phyloP scores from a whole-genome alignment of 2,113 vertebrate genomes.

The Labrus mixtus region DNA sequence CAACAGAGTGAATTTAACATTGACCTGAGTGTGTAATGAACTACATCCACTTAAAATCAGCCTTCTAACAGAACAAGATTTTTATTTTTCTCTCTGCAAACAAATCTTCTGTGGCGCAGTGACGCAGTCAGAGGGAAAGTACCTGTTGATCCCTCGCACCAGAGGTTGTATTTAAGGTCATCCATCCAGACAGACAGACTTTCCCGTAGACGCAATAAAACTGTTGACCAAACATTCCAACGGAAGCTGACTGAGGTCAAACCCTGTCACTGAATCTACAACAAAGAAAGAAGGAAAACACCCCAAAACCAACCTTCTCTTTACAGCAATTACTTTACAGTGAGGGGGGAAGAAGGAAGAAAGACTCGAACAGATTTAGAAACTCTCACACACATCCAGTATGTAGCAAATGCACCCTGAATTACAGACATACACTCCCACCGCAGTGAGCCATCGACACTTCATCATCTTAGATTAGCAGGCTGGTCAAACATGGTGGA shows the following conservation, averaged over 20 bases:
- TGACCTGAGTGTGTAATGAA: neutral
- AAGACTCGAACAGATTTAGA: constrained; percentile 34
- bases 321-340: constrained; percentile 38
- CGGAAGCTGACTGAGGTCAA: constrained; percentile 54
- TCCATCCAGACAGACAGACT: constrained; percentile 15
- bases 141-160: constrained; percentile 47
- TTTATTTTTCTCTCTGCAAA: neutral
- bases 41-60: neutral
- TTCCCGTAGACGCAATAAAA: constrained; percentile 64
- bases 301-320: constrained; percentile 33
- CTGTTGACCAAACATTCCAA: constrained; percentile 42
- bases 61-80: neutral
- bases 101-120: neutral
- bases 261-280: constrained; percentile 51
- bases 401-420: constrained; percentile 19
- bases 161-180: constrained; percentile 32
- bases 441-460: constrained; percentile 59
- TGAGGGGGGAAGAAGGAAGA: constrained; percentile 15
- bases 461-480: constrained; percentile 74
- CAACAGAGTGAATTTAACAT: neutral
- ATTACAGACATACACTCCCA: constrained; percentile 1
- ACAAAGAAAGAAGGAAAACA: constrained; percentile 41
- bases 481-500: constrained; percentile 58
- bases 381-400: constrained; percentile 8
- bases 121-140: constrained; percentile 25